Base-by-base conservation (phyloP, 1,140 invertebrate species). In the Phymastichus coffea region DNA sequence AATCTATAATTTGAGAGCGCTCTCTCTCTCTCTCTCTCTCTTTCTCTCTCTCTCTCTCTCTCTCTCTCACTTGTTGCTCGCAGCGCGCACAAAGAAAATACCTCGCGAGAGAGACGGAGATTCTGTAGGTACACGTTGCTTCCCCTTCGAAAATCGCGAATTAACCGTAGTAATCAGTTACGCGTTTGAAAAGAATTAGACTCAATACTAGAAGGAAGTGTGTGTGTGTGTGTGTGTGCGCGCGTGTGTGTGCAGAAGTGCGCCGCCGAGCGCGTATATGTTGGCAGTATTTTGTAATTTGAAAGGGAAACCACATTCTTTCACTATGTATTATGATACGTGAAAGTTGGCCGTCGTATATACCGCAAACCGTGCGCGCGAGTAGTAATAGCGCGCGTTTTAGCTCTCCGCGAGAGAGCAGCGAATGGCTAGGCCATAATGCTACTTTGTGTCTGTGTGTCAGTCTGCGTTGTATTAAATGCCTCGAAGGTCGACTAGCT, bases 251-350 rank as follows among this genome's bases (percentile, higher is more conserved):
- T 10, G 56, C 46, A 52, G 14, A 17, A n/a, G 41, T 41, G 47
- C 37, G 37, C 41, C 14, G n/a, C 47, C 63, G 60, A 23, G 60
- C 46, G 51, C 26, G 47, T 33, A 40, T 35, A 30, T 33, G 40
- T 65, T 66, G 57, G 48, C 63, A 55, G 67, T 73, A 77, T 77
- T 77, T 77, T 77, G 74, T 77, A 77, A 77, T 77, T 77, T 77
- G 74, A 76, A 77, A 77, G 74, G 75, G 73, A 77, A 77, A 77
- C 74, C 70, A 75, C 75, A 77, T 76, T 77, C 75, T 77, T 77
- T 73, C 66, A 70, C 73, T 71, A 67, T 70, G 70, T 75, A 76
- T 75, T 77, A 77, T 77, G 73, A 77, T 77, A 76, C 74, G 74
- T 76, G 74, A 77, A 77, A 77, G 75, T 77, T 75, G 68, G 70